Base-by-base conservation (phyloP, 2,888 invertebrate genomes). In the Fragum sueziense region DNA sequence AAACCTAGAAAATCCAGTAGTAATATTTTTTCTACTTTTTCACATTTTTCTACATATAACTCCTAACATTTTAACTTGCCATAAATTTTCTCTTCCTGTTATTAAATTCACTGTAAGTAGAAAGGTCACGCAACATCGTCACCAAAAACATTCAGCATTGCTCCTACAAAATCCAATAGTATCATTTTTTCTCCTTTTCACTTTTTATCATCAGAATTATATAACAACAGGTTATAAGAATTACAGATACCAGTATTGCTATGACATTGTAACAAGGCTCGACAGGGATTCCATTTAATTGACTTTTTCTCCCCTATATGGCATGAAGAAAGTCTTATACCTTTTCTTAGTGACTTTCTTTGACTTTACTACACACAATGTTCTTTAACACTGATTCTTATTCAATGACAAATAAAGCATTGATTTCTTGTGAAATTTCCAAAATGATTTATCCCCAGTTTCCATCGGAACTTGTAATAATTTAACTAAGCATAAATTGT, bases 151-250 rank as follows among this genome's bases (percentile, higher is more conserved):
- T 27, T 41, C 41, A 75, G 37, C 51, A 68, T 41, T 52, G 34
- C 73, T 69, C 74, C 79, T 65, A 70, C 67, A 74, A 79, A 79
- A 79, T 71, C 79, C 79, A 79, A 79, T 79, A 79, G 71, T 47
- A 31, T 37, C 69, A 41, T 67, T 74, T 65, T 52, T 29, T 52
- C 33, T 54, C 31, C 37, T 47, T 67, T 52, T 73, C 33, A 31
- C 67, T 25, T 51, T 47, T 14, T 65, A 51, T 54, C 62, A 57
- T 54, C 31, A 57, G 29, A n/a, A n/a, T n/a, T n/a, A n/a, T n/a
- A n/a, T n/a, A 74, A 79, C 76, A 80, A 80, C 80, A 80, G 76
- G 80, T 80, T 70, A 65, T 25, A 25, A 54, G 47, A 27, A 52
- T n/a, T 25, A 41, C 68, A 61, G 70, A 70, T 47, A 47, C n/a